Percentiles rank a stretch among this genome's conserved stretches.
phyloP scores from a whole-genome alignment of 2,113 vertebrate species.

The Crotalus helleri region DNA sequence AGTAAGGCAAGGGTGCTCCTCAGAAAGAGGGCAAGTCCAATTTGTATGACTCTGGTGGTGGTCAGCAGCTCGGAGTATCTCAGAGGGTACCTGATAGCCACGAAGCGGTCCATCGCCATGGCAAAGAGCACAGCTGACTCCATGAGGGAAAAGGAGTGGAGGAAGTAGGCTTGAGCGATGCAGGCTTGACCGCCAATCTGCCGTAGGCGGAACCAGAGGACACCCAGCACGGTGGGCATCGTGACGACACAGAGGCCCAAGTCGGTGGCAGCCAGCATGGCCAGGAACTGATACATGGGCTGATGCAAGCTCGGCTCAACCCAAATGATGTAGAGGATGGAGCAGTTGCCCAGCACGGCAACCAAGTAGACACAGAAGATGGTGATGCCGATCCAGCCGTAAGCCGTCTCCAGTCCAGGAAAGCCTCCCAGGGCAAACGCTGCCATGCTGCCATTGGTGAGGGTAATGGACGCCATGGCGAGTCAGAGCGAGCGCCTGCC shows the following conservation, averaged over 20 bases:
- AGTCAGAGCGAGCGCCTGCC: rapidly evolving
- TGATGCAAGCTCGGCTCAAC: not conserved
- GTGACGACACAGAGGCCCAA: not conserved
- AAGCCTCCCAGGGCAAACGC: not conserved
- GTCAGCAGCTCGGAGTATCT: not conserved
- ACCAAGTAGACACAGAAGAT: not conserved
- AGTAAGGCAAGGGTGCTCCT: not conserved
- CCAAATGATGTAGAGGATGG: not conserved
- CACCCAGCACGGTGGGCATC: not conserved
- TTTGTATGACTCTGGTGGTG: not conserved
- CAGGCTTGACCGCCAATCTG: not conserved
- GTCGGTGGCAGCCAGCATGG: not conserved
- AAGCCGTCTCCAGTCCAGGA: not conserved
- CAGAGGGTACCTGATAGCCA: not conserved
- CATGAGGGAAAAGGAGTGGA: not conserved
- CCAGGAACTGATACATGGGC: slow-evolving; percentile 9
- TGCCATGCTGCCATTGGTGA: not conserved
- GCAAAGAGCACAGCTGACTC: not conserved
- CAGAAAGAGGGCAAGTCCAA: not conserved
- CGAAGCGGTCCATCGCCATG: not conserved
- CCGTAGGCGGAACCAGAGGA: not conserved
- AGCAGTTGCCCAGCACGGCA: not conserved
- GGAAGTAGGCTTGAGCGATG: not conserved
- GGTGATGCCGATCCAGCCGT: not conserved
- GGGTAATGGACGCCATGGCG: not conserved